Evolutionary conservation across 1,140 invertebrate species (phyloP).

Genomic region (Drosophila baimaii): DNA sequence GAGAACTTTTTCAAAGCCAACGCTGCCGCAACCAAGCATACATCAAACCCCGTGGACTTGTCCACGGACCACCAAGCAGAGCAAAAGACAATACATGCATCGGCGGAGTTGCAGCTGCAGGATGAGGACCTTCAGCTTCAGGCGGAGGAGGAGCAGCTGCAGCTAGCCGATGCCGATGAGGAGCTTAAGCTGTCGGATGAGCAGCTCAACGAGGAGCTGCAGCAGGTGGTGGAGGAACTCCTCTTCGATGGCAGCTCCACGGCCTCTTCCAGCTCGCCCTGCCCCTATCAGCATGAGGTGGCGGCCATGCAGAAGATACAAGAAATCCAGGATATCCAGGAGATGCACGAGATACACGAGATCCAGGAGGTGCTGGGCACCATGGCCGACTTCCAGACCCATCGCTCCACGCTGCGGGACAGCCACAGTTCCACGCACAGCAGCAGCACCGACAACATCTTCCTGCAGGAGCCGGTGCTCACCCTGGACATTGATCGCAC

Average conservation of each 20-base stretch:
- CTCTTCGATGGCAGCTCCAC: conserved; percentile 57
- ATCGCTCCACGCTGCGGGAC: conserved; percentile 68
- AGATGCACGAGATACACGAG: conserved; percentile 31
- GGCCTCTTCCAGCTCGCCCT: conserved; percentile 56
- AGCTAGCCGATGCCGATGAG: conserved; percentile 31
- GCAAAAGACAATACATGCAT: conserved; percentile 39
- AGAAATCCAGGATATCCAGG: conserved; percentile 25
- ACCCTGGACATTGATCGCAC: conserved; percentile 82
- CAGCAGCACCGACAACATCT: conserved; percentile 81
- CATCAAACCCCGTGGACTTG: conserved; percentile 14
- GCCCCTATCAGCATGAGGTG: conserved; percentile 51
- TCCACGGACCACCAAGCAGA: conserved; percentile 31
- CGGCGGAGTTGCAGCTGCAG: conserved; percentile 3
- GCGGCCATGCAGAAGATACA: conserved; percentile 40
- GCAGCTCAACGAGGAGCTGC: conserved; percentile 40
- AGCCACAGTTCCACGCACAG: conserved; percentile 70
- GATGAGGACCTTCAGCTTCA: conserved; percentile 27
- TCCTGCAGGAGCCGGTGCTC: conserved; percentile 81
- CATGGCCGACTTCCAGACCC: conserved; percentile 62
- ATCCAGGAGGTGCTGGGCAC: conserved; percentile 17
- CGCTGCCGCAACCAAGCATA: conserved; percentile 58
- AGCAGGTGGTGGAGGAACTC: conserved; percentile 50
- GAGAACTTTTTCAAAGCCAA: conserved; percentile 80
- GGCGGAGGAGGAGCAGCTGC: conserved; percentile 29
- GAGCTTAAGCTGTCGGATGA: conserved; percentile 28